phyloP scores from a whole-genome alignment of 2,888 invertebrate genomes.

The Zygogramma bicolorata region DNA sequence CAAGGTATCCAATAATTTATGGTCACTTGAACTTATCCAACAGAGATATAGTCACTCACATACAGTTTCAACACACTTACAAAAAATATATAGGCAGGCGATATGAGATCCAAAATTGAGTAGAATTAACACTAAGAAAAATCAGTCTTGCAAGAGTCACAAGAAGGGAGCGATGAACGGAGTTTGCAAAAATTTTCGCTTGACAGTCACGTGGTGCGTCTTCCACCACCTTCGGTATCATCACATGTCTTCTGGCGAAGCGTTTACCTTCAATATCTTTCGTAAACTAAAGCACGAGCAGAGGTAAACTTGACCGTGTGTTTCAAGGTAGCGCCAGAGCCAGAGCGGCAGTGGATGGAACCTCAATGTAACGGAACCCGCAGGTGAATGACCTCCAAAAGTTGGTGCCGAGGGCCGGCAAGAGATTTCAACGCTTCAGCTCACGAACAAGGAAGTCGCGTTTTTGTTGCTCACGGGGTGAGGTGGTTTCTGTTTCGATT shows the following conservation, averaged over 20 bases:
- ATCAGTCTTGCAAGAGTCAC: constrained; percentile 35
- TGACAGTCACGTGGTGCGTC: constrained; percentile 47
- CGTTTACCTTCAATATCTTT: constrained; percentile 59
- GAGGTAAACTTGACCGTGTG: constrained; percentile 67
- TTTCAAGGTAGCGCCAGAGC: constrained; percentile 61
- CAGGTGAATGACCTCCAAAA: constrained; percentile 66
- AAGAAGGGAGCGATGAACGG: constrained; percentile 15
- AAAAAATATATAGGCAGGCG: constrained; percentile 18
- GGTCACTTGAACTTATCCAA: constrained; percentile 50
- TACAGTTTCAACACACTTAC: constrained; percentile 23
- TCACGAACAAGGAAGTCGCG: constrained; percentile 56
- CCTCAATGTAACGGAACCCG: constrained; percentile 50
- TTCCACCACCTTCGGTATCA: constrained; percentile 26
- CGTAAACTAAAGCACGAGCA: constrained; percentile 63
- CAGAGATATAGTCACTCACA: constrained; percentile 46
- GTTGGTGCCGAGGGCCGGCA: constrained; percentile 39
- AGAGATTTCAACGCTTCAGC: constrained; percentile 52
- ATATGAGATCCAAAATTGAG: constrained; percentile 33
- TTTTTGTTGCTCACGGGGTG: constrained; percentile 38
- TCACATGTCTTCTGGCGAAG: constrained; percentile 28
- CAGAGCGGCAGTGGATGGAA: constrained; percentile 62
- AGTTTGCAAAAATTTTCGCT: constrained; percentile 22
- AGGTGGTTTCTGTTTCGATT: neutral
- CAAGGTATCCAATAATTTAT: constrained; percentile 62
- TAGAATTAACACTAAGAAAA: constrained; percentile 29